Conservation (phyloP, 2,797 vertebrate genomes). For the Bovichtus variegatus region DNA sequence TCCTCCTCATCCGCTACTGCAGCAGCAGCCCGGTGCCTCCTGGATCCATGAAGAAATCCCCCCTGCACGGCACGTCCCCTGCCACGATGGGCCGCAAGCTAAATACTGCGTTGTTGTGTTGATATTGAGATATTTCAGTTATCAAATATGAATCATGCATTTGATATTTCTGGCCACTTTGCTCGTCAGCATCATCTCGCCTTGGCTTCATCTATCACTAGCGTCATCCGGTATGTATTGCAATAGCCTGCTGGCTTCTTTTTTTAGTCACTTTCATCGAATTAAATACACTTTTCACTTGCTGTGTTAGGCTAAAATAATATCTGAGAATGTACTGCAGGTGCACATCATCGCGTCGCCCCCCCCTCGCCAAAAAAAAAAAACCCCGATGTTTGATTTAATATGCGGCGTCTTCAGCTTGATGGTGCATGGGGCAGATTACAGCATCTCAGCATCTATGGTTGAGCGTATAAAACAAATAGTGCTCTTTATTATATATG, state of each 20-base stretch:
- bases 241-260: conserved; percentile 29
- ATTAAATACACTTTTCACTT: conserved; percentile 9
- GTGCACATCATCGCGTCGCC: conserved; percentile 3
- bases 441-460: conserved; percentile 68
- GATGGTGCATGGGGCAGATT: conserved; percentile 70
- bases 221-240: conserved; percentile 90
- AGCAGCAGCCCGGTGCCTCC: conserved; percentile 73
- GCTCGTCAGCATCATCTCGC: conserved; percentile 84
- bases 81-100: conserved; percentile 80
- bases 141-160: conserved; percentile 91
- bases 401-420: conserved; percentile 65
- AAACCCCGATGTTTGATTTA: conserved; percentile 19
- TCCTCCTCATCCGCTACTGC: conserved; percentile 67
- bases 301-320: background rate
- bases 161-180: conserved; percentile 87
- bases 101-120: conserved; percentile 80
- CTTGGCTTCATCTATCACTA: conserved; percentile 81
- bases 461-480: conserved; percentile 46
- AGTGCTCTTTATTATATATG: conserved; percentile 28
- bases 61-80: conserved; percentile 65
- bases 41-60: conserved; percentile 77
- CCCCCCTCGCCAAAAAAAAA: background rate
- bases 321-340: conserved; percentile 11
- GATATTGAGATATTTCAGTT: conserved; percentile 80
- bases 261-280: conserved; percentile 27